Conservation (phyloP, 2,113 vertebrate genomes). For the Platichthys flesus region DNA sequence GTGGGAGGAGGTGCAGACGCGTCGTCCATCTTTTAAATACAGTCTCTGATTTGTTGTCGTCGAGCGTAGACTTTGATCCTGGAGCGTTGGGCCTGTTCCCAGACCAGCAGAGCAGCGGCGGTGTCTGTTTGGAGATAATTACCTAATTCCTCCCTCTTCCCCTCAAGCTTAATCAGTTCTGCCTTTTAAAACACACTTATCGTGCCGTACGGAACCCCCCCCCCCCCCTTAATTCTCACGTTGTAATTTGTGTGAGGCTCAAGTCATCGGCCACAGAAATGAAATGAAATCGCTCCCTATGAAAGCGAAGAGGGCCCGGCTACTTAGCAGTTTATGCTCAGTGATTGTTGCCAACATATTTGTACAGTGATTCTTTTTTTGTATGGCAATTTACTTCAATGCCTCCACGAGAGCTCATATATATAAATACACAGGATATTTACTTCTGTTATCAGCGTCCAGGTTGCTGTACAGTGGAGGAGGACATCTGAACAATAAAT, state of each 20-base stretch:
- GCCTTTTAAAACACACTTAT: slow-evolving; percentile 68
- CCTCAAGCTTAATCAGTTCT: slow-evolving; percentile 69
- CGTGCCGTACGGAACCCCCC: slow-evolving; percentile 62
- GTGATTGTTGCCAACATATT: slow-evolving; percentile 74
- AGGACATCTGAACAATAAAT: slow-evolving; percentile 68
- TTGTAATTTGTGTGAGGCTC: slow-evolving; percentile 55
- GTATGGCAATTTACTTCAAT: slow-evolving; percentile 73
- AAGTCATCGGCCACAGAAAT: slow-evolving; percentile 62
- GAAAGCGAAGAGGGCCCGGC: slow-evolving; percentile 57
- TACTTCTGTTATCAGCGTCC: slow-evolving; percentile 57
- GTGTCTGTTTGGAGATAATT: slow-evolving; percentile 68
- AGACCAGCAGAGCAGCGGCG: slow-evolving; percentile 40
- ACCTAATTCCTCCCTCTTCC: slow-evolving; percentile 60
- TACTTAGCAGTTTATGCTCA: slow-evolving; percentile 68
- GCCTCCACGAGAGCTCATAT: slow-evolving; percentile 50
- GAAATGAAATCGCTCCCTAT: not conserved
- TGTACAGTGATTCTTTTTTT: slow-evolving; percentile 59
- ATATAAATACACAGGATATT: slow-evolving; percentile 55
- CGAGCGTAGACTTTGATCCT: slow-evolving; percentile 43
- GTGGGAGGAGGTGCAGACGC: not conserved
- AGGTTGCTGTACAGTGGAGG: slow-evolving; percentile 59
- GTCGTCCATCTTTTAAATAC: too few relatives aligned
- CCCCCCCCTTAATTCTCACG: slow-evolving; percentile 66
- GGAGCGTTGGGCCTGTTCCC: slow-evolving; percentile 37
- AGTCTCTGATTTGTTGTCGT: slow-evolving; percentile 4